These are phyloP conservation scores for Blastobasis adustella DNA, from an alignment of 2,888 invertebrate genomes.

Conservation along the genomic window DNA sequence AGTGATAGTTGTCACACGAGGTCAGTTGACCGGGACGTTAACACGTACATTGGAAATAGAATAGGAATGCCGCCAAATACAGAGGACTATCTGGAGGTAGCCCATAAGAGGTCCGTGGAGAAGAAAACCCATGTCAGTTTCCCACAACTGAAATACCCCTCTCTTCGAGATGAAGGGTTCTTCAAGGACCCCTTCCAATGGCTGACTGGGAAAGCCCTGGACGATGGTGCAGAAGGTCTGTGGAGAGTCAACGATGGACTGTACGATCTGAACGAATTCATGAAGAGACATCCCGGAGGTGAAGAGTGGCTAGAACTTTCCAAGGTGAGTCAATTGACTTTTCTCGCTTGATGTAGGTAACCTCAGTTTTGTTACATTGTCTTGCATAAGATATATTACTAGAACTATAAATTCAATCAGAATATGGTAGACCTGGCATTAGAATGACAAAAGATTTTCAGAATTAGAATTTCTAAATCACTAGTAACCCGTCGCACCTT, in stretches of 20 bases:
- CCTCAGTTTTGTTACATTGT: too few relatives aligned
- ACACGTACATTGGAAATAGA: too few relatives aligned
- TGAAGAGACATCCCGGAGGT: conserved; percentile 90
- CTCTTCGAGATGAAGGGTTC: conserved; percentile 47
- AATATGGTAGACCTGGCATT: too few relatives aligned
- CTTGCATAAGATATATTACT: too few relatives aligned
- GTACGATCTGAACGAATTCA: conserved; percentile 89
- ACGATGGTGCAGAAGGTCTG: conserved; percentile 83
- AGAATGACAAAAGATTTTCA: too few relatives aligned
- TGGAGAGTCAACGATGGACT: conserved; percentile 86
- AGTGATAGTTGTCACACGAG: too few relatives aligned
- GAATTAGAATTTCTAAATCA: too few relatives aligned
- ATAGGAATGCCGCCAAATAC: conserved; percentile 27
- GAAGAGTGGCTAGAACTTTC: conserved; percentile 81
- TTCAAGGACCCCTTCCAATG: conserved; percentile 64
- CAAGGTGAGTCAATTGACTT: conserved; percentile 58
- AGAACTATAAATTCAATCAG: too few relatives aligned
- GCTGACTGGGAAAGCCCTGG: conserved; percentile 77
- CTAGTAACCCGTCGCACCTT: too few relatives aligned
- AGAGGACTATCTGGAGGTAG: conserved; percentile 24
- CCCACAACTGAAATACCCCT: conserved; percentile 67
- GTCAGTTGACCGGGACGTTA: neutral
- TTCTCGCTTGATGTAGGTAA: too few relatives aligned
- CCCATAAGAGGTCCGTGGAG: conserved; percentile 34
- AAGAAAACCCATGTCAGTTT: conserved; percentile 56